Conservation (phyloP, 2,888 invertebrate genomes). For the Cryptosula pallasiana region DNA sequence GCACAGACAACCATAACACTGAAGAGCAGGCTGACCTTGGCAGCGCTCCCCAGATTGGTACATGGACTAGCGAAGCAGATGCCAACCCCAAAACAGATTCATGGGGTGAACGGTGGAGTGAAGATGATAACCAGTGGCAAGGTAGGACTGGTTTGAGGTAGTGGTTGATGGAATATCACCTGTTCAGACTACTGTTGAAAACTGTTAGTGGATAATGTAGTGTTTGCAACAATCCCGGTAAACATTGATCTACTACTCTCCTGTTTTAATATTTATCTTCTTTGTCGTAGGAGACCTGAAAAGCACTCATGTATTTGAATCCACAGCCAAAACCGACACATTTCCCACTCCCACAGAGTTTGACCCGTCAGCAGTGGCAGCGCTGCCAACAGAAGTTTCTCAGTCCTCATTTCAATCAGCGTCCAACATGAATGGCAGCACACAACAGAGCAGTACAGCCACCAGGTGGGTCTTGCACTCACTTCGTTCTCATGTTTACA, state of each 20-base stretch:
- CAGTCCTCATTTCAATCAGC: background rate
- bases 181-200: too few relatives aligned
- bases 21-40: background rate
- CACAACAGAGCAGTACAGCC: too few relatives aligned
- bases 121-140: slow-evolving; percentile 22
- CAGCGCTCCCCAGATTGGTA: slow-evolving; percentile 3
- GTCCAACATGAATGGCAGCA: slow-evolving; percentile 8
- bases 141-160: too few relatives aligned
- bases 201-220: too few relatives aligned
- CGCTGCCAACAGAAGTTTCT: slow-evolving; percentile 1
- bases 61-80: slow-evolving; percentile 18
- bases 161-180: too few relatives aligned
- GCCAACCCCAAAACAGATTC: slow-evolving; percentile 22
- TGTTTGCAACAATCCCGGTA: too few relatives aligned
- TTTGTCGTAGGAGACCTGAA: slow-evolving; percentile 15
- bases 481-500: too few relatives aligned
- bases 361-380: background rate
- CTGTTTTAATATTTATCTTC: background rate
- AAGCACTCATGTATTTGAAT: slow-evolving; percentile 15
- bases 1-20: background rate
- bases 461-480: too few relatives aligned
- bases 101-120: slow-evolving; percentile 4
- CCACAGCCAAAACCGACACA: slow-evolving; percentile 2
- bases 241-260: too few relatives aligned
- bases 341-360: slow-evolving; percentile 17